Evolutionary conservation across 2,888 invertebrate species (phyloP).

Genomic region (Parasteatoda lunata): DNA sequence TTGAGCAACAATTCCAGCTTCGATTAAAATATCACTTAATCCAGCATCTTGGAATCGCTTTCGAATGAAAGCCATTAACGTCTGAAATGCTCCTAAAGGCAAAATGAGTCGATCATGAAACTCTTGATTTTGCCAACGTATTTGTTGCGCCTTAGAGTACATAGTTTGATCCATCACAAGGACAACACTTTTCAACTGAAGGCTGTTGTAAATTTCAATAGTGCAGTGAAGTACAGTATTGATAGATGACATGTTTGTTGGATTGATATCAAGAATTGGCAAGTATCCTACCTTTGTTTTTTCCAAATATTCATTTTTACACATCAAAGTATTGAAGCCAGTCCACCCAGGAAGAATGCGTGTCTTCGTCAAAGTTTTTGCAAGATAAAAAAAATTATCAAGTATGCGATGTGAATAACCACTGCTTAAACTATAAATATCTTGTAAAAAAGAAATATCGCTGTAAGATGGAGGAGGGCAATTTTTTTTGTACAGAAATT

Average conservation of each 20-base stretch:
- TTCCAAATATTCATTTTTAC: not conserved
- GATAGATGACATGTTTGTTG: slow-evolving; percentile 7
- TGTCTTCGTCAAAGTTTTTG: too few relatives aligned
- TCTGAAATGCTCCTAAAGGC: slow-evolving; percentile 70
- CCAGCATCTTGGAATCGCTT: slow-evolving; percentile 70
- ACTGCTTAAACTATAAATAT: too few relatives aligned
- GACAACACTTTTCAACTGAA: not conserved
- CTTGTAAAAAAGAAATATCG: too few relatives aligned
- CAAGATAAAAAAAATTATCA: too few relatives aligned
- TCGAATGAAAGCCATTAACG: slow-evolving; percentile 68
- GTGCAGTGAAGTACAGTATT: not conserved
- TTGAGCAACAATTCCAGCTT: slow-evolving; percentile 69
- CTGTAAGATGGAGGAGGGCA: too few relatives aligned
- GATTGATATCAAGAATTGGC: not conserved
- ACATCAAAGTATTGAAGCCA: not conserved
- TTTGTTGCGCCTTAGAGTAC: slow-evolving; percentile 69
- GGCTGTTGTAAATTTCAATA: not conserved
- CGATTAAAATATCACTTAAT: slow-evolving; percentile 65
- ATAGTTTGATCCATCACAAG: slow-evolving; percentile 66
- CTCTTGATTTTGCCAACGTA: slow-evolving; percentile 67
- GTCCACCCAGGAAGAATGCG: not conserved
- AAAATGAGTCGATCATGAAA: slow-evolving; percentile 52
- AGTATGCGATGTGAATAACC: too few relatives aligned
- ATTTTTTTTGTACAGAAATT: not conserved
- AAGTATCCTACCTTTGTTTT: slow-evolving; percentile 52